phyloP scores from a whole-genome alignment of 2,888 invertebrate species.

The Tipula vernalis region DNA sequence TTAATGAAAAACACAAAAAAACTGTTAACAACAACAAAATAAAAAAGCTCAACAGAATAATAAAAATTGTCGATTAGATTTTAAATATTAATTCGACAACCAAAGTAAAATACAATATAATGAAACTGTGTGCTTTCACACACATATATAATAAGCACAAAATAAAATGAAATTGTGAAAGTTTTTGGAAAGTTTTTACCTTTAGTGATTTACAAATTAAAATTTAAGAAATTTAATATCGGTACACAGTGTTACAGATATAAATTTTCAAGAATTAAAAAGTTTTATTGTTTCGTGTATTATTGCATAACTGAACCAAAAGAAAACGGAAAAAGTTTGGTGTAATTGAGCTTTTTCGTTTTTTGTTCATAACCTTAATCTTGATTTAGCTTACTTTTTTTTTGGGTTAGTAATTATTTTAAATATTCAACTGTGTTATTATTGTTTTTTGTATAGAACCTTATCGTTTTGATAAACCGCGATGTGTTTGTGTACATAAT shows the following conservation, averaged over 20 bases:
- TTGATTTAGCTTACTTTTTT: background rate
- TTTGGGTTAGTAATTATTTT: background rate
- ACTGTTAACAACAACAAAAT: background rate
- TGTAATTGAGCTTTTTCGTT: background rate
- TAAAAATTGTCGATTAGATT: background rate
- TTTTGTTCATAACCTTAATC: background rate
- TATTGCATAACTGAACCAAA: background rate
- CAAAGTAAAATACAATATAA: background rate
- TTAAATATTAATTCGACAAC: background rate
- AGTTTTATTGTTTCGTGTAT: background rate
- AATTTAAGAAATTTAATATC: background rate
- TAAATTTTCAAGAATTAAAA: background rate
- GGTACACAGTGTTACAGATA: background rate
- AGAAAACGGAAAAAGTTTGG: background rate
- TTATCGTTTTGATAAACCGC: background rate
- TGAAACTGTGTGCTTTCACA: background rate
- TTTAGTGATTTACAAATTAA: background rate
- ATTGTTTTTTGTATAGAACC: background rate
- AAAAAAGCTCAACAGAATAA: background rate
- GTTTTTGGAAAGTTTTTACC: background rate
- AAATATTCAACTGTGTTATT: background rate
- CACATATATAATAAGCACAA: background rate
- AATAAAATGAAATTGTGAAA: background rate
- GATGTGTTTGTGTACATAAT: background rate
- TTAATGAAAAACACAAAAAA: background rate